Conservation (phyloP, 2,888 invertebrate genomes). For the Zootermopsis nevadensis region DNA sequence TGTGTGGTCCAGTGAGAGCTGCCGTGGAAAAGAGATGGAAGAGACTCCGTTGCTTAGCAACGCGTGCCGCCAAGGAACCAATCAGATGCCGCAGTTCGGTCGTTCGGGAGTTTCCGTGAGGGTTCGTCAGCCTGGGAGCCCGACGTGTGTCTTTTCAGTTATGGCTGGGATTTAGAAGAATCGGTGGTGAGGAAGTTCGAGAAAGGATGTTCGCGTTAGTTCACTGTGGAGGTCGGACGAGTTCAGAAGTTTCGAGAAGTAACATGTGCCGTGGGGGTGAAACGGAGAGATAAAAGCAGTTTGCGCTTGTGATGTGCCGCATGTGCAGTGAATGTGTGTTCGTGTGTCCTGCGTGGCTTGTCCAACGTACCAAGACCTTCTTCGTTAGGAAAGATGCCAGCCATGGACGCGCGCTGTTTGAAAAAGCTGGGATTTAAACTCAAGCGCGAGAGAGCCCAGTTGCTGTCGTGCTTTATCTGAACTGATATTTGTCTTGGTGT, state of each 20-base stretch:
- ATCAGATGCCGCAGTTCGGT: conserved; percentile 45
- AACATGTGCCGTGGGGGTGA: conserved; percentile 15
- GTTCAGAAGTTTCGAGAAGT: not conserved
- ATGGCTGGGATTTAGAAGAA: conserved; percentile 31
- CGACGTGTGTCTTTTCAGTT: conserved; percentile 23
- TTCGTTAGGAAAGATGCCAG: conserved; percentile 4
- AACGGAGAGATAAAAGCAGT: conserved; percentile 19
- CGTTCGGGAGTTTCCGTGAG: conserved; percentile 44
- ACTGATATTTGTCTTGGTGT: too few relatives aligned
- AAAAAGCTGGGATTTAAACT: conserved; percentile 41
- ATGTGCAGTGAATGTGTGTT: conserved; percentile 1
- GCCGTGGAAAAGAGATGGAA: conserved; percentile 46
- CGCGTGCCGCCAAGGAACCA: conserved; percentile 53
- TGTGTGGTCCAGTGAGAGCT: conserved; percentile 53
- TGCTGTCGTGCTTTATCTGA: not conserved
- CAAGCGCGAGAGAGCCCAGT: conserved; percentile 13
- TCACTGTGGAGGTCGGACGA: conserved; percentile 8
- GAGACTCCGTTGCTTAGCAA: conserved; percentile 49
- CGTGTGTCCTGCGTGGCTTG: not conserved
- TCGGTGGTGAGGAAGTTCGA: conserved; percentile 1
- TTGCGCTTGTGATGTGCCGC: not conserved
- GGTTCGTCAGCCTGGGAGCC: conserved; percentile 41
- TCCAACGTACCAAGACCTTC: not conserved
- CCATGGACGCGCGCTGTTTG: conserved; percentile 29
- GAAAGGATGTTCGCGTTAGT: conserved; percentile 27